Base-by-base conservation (phyloP, 2,113 vertebrate species). In the Polyodon spathula region DNA sequence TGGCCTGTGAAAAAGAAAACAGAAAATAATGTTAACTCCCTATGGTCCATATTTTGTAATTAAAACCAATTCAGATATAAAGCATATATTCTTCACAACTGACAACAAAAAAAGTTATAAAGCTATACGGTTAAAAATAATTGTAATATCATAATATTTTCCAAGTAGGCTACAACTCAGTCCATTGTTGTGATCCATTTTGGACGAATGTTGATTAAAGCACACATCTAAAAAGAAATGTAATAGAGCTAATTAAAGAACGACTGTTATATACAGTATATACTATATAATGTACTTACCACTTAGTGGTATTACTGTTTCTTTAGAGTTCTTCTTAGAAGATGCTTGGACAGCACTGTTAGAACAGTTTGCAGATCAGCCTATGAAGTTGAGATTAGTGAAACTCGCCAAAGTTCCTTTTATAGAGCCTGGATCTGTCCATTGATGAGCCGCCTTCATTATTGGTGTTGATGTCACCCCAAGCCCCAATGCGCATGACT, bases 401-500 rank as follows among this genome's bases (percentile, higher is more conserved):
- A 66, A 71, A 42, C 60, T 64, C 65, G 1, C 27, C 54, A 39
- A 63, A 57, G 59, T 70, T 67, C 75, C 73, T 85, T 87, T 86
- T 86, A 87, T 77, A 77, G 81, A 74, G 75, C 82, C 72, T 46
- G 8, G 14, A 46, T 68, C 0, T 68, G 70, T 68, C 81, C 83
- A 87, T 87, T 84, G 77, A 86, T 86, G 78, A 83, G 72, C 75
- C 76, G 73, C 75, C 66, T 82, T 78, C 72, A 75, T 81, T 73
- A 79, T 81, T 84, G 74, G 82, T 81, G 78, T 68, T 84, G 78
- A 85, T 83, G 84, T 85, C 84, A 84, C 74, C 76, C 75, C 72
- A 69, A 75, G 77, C 80, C 79, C 83, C 68, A 77, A 85, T 86
- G 77, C 78, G 78, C 70, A 78, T 84, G 81, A 82, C 76, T 73